phyloP scores from a whole-genome alignment of 2,113 vertebrate species.

The Catharus minimus region DNA sequence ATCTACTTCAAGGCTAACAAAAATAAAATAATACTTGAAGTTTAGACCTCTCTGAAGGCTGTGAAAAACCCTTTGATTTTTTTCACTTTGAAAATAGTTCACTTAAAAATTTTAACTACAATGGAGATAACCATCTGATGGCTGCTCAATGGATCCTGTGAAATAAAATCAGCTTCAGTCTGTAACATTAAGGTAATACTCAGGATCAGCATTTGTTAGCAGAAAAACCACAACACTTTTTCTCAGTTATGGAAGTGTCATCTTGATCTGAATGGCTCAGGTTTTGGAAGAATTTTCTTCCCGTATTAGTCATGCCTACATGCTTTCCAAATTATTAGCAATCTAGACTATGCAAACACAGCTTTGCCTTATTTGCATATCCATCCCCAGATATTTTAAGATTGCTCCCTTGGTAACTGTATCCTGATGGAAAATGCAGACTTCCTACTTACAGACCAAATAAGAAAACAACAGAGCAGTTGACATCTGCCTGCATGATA shows the following conservation, averaged over 20 bases:
- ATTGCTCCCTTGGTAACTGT: background rate
- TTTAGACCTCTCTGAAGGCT: constrained; percentile 53
- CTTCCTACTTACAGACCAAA: background rate
- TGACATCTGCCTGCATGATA: background rate
- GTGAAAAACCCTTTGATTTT: constrained; percentile 58
- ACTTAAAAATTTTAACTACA: constrained; percentile 56
- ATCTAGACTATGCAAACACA: background rate
- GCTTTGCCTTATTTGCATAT: background rate
- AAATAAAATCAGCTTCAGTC: constrained; percentile 25
- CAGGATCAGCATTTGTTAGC: background rate
- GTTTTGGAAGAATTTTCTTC: background rate
- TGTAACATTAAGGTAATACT: background rate
- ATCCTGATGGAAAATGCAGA: background rate
- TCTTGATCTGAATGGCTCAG: background rate
- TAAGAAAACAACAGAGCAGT: background rate
- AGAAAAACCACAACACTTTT: background rate
- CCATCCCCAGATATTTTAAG: background rate
- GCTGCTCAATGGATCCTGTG: background rate
- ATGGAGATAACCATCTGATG: constrained; percentile 24
- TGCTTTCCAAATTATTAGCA: background rate
- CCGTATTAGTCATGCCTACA: background rate
- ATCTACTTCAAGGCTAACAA: constrained; percentile 62
- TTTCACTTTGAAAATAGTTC: constrained; percentile 60
- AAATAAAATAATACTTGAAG: constrained; percentile 64
- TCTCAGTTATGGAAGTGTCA: background rate